Evolutionary conservation across 2,888 invertebrate species (phyloP).

Genomic region (Terebella lapidaria): DNA sequence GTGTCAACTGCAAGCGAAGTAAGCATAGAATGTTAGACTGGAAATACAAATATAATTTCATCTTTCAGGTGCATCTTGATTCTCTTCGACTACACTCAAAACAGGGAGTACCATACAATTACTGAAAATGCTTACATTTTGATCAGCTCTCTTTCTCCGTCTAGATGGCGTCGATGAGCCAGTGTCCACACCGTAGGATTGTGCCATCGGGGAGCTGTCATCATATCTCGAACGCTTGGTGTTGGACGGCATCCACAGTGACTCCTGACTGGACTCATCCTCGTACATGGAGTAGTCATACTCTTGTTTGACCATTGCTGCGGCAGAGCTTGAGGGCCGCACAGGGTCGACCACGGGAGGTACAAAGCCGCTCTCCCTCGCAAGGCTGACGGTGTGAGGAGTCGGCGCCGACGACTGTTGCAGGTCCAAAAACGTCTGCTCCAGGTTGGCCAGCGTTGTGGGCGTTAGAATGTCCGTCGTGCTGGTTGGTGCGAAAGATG

Average conservation of each 20-base stretch:
- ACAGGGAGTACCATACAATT: too few species aligned
- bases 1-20: neutral
- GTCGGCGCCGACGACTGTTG: neutral
- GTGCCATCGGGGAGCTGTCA: neutral
- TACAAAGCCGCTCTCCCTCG: neutral
- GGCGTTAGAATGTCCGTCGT: neutral
- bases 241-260: neutral
- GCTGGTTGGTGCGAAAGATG: neutral
- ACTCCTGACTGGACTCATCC: neutral
- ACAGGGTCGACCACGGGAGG: constrained; percentile 1
- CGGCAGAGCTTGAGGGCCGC: neutral
- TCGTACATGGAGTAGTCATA: neutral
- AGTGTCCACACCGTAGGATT: neutral
- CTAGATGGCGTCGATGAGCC: neutral
- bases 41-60: neutral
- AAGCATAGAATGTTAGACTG: too few species aligned
- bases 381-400: neutral
- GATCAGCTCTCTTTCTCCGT: neutral
- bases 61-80: too few species aligned
- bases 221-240: neutral
- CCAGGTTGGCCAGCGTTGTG: constrained; percentile 1
- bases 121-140: neutral
- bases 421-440: neutral
- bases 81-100: too few species aligned
- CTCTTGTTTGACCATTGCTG: neutral